A percentile compares a stretch with the other conserved stretches of the same genome.
Evolutionary conservation across 2,888 invertebrate genomes (phyloP).

Genomic region (Oxycera nigricornis): DNA sequence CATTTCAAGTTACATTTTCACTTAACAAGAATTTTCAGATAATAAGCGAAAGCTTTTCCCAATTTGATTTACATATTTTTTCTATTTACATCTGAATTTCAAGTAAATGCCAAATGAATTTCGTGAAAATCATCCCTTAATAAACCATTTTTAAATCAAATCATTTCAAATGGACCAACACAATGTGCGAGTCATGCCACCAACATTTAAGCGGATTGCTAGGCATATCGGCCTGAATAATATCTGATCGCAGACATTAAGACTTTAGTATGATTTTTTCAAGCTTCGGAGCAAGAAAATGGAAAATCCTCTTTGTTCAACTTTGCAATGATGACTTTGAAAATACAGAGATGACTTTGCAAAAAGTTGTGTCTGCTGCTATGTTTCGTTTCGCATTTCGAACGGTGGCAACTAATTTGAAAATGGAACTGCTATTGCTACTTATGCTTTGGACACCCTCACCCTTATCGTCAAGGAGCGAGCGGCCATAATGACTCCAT

Average conservation of each 20-base stretch:
- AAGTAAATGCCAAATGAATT: slow-evolving; percentile 16
- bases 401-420: slow-evolving; percentile 26
- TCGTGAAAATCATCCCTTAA: slow-evolving; percentile 18
- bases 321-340: not conserved
- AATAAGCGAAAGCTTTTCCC: not conserved
- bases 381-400: slow-evolving; percentile 5
- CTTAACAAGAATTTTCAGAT: not conserved
- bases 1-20: not conserved
- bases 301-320: slow-evolving; percentile 13
- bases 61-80: not conserved
- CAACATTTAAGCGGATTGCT: not conserved
- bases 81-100: not conserved
- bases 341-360: not conserved
- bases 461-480: not conserved
- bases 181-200: too few relatives aligned
- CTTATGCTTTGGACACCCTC: not conserved
- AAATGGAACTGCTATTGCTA: slow-evolving; percentile 25
- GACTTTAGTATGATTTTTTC: not conserved
- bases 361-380: not conserved
- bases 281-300: slow-evolving; percentile 18
- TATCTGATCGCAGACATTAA: not conserved
- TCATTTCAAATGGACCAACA: slow-evolving; percentile 32
- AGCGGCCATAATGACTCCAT: slow-evolving; percentile 25
- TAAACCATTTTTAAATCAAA: slow-evolving; percentile 14
- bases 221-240: not conserved